Percentiles rank a stretch among this genome's conserved stretches.
These are phyloP conservation scores for Aphelenchoides fujianensis DNA, from an alignment of 1,140 invertebrate genomes.

Conservation along the genomic window DNA sequence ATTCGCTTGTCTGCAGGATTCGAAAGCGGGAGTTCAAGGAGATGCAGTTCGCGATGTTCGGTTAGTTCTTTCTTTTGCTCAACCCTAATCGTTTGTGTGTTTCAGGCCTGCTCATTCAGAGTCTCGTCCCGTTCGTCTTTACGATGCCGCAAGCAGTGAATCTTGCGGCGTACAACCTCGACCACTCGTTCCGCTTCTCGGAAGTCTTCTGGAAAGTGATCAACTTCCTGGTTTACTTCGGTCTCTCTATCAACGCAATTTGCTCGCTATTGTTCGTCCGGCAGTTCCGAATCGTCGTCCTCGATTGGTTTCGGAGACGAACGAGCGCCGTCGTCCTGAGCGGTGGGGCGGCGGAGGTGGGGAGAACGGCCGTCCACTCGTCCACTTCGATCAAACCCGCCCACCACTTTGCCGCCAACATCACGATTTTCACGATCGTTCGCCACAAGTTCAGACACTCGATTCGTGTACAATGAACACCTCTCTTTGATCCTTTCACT, in stretches of 20 bases:
- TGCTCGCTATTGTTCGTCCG: neutral
- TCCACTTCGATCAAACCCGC: too few species aligned
- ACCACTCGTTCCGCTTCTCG: neutral
- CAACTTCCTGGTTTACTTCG: slow-evolving; percentile 4
- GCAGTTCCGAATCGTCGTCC: neutral
- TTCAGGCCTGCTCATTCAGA: neutral
- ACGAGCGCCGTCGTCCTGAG: too few species aligned
- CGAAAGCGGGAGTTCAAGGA: slow-evolving; percentile 5
- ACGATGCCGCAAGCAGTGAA: neutral
- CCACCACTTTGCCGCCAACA: too few species aligned
- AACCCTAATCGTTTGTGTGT: neutral
- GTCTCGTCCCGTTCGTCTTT: slow-evolving; percentile 7
- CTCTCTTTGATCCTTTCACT: too few species aligned
- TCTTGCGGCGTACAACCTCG: neutral
- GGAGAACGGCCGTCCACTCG: too few species aligned
- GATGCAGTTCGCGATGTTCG: neutral
- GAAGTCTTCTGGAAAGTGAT: slow-evolving; percentile 4
- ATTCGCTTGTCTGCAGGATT: neutral
- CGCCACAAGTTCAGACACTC: too few species aligned
- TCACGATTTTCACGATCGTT: too few species aligned
- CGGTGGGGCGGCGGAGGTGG: too few species aligned
- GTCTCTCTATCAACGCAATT: neutral
- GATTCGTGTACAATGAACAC: too few species aligned
- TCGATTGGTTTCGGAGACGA: neutral
- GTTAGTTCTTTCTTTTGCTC: neutral